These are phyloP conservation scores for Kradibia gibbosae DNA, from an alignment of 1,140 invertebrate species.

Conservation along the genomic window DNA sequence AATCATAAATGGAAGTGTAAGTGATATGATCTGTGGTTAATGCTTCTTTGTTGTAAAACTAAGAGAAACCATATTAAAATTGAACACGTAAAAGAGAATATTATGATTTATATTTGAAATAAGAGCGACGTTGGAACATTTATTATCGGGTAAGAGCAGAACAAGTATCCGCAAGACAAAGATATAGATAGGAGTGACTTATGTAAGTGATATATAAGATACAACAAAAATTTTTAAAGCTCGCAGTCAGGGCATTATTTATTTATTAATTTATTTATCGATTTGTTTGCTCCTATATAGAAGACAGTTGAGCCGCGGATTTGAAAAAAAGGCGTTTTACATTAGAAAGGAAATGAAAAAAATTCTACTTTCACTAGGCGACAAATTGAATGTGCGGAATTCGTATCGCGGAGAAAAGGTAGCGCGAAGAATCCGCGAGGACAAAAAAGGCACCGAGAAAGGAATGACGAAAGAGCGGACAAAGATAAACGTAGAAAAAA, in stretches of 20 bases:
- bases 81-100: not conserved
- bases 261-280: not conserved
- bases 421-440: not conserved
- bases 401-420: not conserved
- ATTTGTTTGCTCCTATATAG: not conserved
- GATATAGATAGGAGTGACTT: slow-evolving; percentile 20
- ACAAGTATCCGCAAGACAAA: slow-evolving; percentile 11
- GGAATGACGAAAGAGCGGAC: not conserved
- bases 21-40: not conserved
- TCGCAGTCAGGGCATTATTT: not conserved
- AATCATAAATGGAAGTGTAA: not conserved
- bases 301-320: not conserved
- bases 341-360: not conserved
- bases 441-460: not conserved
- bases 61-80: slow-evolving; percentile 16
- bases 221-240: not conserved
- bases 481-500: too few species aligned
- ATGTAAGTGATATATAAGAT: slow-evolving; percentile 9
- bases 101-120: slow-evolving; percentile 7
- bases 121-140: not conserved
- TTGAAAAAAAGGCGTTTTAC: not conserved
- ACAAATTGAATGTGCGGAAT: not conserved
- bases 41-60: slow-evolving; percentile 7
- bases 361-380: not conserved
- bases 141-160: not conserved